Percentiles rank a stretch among this genome's conserved stretches.
Conservation (phyloP, 2,888 invertebrate genomes). For the Mimachlamys varia region DNA sequence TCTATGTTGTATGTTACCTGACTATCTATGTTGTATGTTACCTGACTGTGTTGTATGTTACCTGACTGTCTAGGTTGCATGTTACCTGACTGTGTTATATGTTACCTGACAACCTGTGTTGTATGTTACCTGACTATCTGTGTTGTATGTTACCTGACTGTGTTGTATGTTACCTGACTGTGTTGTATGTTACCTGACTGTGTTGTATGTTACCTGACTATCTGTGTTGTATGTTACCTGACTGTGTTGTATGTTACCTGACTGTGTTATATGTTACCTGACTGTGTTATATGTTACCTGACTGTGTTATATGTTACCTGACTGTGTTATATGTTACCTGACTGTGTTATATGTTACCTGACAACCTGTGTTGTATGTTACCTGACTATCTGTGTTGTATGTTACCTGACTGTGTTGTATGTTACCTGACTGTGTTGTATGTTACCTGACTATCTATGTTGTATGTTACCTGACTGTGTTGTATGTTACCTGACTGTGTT, state of each 20-base stretch:
- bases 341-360: no score
- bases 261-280: no score
- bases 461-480: background rate
- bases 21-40: background rate
- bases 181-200: background rate
- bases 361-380: background rate
- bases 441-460: no score
- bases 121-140: no score
- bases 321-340: background rate
- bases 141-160: background rate
- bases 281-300: background rate
- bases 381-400: no score
- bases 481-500: no score
- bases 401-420: background rate
- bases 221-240: background rate
- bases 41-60: no score
- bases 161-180: no score
- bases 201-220: no score
- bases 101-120: no score
- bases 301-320: background rate
- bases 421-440: background rate
- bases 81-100: background rate
- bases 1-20: background rate
- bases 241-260: background rate
- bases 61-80: no score